Base-by-base conservation (phyloP, 2,888 invertebrate genomes). In the Tolmerus cingulatus region DNA sequence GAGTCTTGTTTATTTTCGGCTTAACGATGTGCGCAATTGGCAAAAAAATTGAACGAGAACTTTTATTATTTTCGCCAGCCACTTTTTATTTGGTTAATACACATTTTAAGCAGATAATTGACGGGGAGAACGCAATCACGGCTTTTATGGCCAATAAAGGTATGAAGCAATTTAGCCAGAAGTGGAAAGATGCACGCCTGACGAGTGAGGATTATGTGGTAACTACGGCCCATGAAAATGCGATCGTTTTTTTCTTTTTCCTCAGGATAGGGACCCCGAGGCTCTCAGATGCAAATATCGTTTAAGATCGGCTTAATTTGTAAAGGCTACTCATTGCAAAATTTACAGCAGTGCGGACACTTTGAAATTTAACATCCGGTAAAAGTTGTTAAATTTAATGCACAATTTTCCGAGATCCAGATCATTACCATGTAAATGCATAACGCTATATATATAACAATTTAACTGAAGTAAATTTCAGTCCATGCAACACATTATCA, bases 91-190 rank as follows among this genome's bases (percentile, higher is more conserved):
- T 82, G 57, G 57, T 57, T 82, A 82, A 82, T 82, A 30, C 34
- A 82, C 57, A 82, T 82, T 82, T 82, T 57, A 82, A 82, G 37
- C 57, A 82, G 82, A 66, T 82, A 82, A 82, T 82, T 82, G 37
- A 57, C 55, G 66, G 82, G 30, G 30, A 19, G 51, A 57, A 30
- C 66, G 37, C 57, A 82, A 66, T 82, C 55, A 57, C 55, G 37
- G 14, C 57, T 82, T 82, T 82, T 82, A 82, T 82, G 82, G 37
- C 57, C 82, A 82, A 82, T 82, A 82, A 82, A 82, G 55, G 82
- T 82, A 82, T 82, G 82, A 55, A 82, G 57, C 37, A 82, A 82
- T 82, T 82, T 66, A 57, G 37, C 57, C 57, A 66, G 57, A 23
- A 66, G 82, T 37, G 55, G 82, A 57, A 82, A 82, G 82, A 57